Percentiles rank a stretch among this genome's conserved stretches.
Conservation (phyloP, 2,888 invertebrate species). For the Thysanoteuthis rhombus region DNA sequence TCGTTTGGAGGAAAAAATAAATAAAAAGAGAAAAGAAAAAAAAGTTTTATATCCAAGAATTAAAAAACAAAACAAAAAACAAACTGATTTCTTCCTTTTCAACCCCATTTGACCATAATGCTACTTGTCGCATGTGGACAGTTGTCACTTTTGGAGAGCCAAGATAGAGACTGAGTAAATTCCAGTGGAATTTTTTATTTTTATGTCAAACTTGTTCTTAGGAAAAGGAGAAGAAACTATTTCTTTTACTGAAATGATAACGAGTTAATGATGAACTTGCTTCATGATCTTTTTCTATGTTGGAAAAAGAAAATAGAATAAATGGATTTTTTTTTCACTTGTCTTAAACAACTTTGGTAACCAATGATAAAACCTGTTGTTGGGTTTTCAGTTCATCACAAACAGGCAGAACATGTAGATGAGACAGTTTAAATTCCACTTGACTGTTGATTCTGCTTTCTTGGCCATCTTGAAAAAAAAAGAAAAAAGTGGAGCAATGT, state of each 20-base stretch:
- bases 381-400: neutral
- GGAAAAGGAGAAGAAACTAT: neutral
- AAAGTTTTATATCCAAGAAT: no score
- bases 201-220: neutral
- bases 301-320: neutral
- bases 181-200: conserved; percentile 12
- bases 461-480: neutral
- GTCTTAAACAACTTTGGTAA: neutral
- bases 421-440: neutral
- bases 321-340: neutral
- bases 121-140: neutral
- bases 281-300: neutral
- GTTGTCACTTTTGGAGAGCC: neutral
- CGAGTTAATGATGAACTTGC: neutral
- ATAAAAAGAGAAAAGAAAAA: no score
- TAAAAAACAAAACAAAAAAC: no score
- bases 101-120: neutral
- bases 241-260: neutral
- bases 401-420: neutral
- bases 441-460: neutral
- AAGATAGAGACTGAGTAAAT: neutral
- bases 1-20: neutral
- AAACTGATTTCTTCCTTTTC: neutral
- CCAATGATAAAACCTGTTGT: neutral
- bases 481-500: neutral